Base-by-base conservation (phyloP, 1,140 invertebrate genomes). In the Drosophila pallidifrons region DNA sequence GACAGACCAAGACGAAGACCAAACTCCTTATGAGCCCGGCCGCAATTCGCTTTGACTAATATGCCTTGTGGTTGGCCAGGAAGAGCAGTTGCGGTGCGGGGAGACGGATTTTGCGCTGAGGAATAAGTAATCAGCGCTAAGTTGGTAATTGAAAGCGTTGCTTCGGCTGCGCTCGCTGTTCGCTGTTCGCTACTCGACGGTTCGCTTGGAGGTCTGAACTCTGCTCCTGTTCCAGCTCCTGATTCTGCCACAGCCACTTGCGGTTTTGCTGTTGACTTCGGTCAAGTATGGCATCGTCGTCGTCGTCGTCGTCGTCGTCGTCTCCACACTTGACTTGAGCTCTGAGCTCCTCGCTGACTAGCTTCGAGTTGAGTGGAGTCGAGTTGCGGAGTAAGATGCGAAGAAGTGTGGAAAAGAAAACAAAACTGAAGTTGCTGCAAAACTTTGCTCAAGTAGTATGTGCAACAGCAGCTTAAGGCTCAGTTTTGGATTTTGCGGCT, bases 91-190 rank as follows among this genome's bases (percentile, higher is more conserved):
- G 15, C 15, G 15, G 15, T 15, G 15, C 15, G 13, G 11, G 16
- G 25, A 47, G 54, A 59, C 77, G 66, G 69, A 77, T 71, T 77
- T 81, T 68, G 68, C 82, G 69, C 35, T 74, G 74, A 66, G 73
- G 83, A 83, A 88, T 88, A 88, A 88, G 83, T 88, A 88, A 88
- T 88, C 83, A 88, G 77, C 85, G 77, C 77, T 88, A 88, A 88
- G 83, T 88, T 88, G 83, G 83, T 88, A 88, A 88, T 88, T 88
- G 83, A 88, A 88, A 88, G 85, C 82, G 64, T 70, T 63, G 63
- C 83, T 64, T 38, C 43, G 54, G 13, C 57, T 47, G 13, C 46
- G 35, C 43, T 49, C 13, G 13, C 45, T 58, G 32, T 60, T 65
- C 77, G 54, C 16, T 20, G 16, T 20, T 20, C 20, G 13, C 45